phyloP scores from a whole-genome alignment of 2,797 vertebrate species.

The Centroberyx gerrardi region DNA sequence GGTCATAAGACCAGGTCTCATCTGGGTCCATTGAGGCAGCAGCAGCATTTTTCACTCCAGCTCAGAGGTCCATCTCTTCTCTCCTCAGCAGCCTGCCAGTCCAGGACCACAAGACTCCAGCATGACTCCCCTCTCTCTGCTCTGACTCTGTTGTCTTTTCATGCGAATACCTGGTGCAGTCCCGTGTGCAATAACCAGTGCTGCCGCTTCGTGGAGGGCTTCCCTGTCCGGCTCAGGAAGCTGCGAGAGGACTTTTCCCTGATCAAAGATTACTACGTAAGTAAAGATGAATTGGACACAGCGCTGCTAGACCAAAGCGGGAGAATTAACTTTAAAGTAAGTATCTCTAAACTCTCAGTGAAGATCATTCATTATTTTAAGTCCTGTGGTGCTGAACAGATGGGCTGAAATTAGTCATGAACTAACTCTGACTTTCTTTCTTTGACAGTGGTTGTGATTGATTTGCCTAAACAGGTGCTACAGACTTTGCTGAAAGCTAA shows the following conservation, averaged over 20 bases:
- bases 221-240: constrained; percentile 85
- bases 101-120: constrained; percentile 13
- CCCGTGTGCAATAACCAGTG: constrained; percentile 67
- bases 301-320: constrained; percentile 83
- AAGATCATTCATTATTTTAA: neutral
- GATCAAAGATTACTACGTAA: constrained; percentile 93
- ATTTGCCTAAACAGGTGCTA: too few species aligned
- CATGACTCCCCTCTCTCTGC: constrained; percentile 65
- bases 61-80: constrained; percentile 12
- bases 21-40: neutral
- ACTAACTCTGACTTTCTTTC: too few species aligned
- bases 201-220: constrained; percentile 85
- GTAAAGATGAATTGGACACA: constrained; percentile 88
- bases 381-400: too few species aligned
- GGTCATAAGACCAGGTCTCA: neutral
- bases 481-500: too few species aligned
- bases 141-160: constrained; percentile 54
- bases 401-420: too few species aligned
- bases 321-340: constrained; percentile 91
- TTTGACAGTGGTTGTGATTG: too few species aligned
- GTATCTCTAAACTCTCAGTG: constrained; percentile 20
- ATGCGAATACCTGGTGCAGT: neutral
- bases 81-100: constrained; percentile 2
- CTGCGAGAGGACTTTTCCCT: constrained; percentile 86
- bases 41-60: neutral